These are phyloP conservation scores for Sebastes itinus DNA, from an alignment of 2,797 vertebrate genomes.

Conservation along the genomic window DNA sequence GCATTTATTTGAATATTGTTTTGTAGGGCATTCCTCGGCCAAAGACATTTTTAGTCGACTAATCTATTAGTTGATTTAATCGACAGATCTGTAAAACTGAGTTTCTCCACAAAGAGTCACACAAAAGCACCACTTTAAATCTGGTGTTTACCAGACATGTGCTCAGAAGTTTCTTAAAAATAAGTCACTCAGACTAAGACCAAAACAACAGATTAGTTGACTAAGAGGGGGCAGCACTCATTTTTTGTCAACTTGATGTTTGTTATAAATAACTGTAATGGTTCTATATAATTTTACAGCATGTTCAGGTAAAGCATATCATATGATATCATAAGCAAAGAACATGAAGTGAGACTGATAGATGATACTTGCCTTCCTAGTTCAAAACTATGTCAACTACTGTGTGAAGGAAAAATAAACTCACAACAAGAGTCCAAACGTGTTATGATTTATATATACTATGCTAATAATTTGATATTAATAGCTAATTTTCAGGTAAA, in stretches of 20 bases:
- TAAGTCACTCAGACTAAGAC: no score
- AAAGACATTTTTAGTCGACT: no score
- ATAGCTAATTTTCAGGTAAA: background rate
- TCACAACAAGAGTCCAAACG: background rate
- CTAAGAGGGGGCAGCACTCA: no score
- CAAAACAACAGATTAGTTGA: no score
- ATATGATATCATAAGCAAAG: background rate
- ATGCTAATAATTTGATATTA: background rate
- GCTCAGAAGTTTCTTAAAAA: no score
- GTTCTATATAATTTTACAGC: background rate
- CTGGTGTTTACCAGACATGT: no score
- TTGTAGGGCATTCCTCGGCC: no score
- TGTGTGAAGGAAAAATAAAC: background rate
- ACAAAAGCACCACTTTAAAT: no score
- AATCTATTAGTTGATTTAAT: no score
- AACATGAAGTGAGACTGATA: background rate
- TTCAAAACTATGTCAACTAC: background rate
- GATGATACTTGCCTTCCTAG: background rate
- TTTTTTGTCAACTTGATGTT: background rate
- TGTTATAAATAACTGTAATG: background rate
- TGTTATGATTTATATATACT: background rate
- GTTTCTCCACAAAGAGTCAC: no score
- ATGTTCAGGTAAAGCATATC: background rate
- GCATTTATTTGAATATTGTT: background rate
- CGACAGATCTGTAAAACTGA: no score